phyloP scores from a whole-genome alignment of 2,797 vertebrate genomes.

The Thamnophis elegans region DNA sequence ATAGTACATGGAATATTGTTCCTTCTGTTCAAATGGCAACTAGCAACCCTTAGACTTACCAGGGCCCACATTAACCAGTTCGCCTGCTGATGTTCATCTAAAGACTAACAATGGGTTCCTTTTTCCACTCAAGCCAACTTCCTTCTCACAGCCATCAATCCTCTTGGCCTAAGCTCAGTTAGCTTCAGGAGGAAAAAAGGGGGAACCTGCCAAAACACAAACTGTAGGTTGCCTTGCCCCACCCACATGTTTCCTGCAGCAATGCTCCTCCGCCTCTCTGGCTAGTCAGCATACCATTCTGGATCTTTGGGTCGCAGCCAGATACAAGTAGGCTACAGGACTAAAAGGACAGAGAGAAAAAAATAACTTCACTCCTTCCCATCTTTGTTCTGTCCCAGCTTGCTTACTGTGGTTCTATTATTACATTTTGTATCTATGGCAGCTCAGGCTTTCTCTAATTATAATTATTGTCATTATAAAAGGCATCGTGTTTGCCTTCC shows the following conservation, averaged over 20 bases:
- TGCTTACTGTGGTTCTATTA: background rate
- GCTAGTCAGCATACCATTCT: conserved; percentile 3
- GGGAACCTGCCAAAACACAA: conserved; percentile 1
- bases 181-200: background rate
- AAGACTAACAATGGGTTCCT: background rate
- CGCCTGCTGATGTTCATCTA: background rate
- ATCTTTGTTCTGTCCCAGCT: background rate
- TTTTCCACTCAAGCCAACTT: background rate
- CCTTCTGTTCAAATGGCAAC: background rate
- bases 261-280: background rate
- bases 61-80: background rate
- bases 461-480: background rate
- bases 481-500: background rate
- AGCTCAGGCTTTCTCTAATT: background rate
- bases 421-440: background rate
- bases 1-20: background rate
- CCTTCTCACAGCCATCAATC: background rate
- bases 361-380: background rate
- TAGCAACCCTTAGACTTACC: background rate
- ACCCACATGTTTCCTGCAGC: conserved; percentile 10
- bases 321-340: background rate
- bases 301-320: background rate
- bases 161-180: background rate
- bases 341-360: background rate
- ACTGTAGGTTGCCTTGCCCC: background rate